Conservation (phyloP, 2,797 vertebrate genomes). For the Gymnoscopelus microlampas region DNA sequence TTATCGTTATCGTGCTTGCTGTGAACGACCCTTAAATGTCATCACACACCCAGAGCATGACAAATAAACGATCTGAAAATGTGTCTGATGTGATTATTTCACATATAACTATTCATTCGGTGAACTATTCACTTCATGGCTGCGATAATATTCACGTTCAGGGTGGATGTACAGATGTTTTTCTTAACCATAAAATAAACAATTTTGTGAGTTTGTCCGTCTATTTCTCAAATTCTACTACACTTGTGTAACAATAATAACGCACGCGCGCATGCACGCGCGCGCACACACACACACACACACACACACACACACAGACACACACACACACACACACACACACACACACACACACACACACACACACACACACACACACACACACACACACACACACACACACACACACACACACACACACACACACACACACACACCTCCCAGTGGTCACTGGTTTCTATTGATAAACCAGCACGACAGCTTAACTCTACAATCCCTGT, state of each 20-base stretch:
- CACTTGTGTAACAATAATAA: neutral
- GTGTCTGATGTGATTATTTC: too few species aligned
- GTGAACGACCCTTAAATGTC: too few species aligned
- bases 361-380: slow-evolving; percentile 3
- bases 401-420: slow-evolving; percentile 17
- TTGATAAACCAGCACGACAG: slow-evolving; percentile 67
- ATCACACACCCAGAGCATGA: too few species aligned
- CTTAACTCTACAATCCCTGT: slow-evolving; percentile 63
- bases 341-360: neutral
- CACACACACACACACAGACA: neutral
- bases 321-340: slow-evolving; percentile 17
- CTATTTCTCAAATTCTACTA: too few species aligned
- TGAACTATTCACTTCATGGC: too few species aligned
- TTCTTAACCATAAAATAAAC: too few species aligned
- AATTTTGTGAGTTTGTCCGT: too few species aligned
- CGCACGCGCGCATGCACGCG: neutral
- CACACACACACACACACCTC: slow-evolving; percentile 20
- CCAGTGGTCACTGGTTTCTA: slow-evolving; percentile 72
- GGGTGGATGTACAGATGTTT: too few species aligned
- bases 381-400: slow-evolving; percentile 19
- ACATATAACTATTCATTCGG: too few species aligned
- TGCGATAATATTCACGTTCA: too few species aligned
- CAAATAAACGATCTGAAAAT: too few species aligned
- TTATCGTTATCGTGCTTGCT: too few species aligned
- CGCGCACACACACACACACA: slow-evolving; percentile 19